phyloP scores from a whole-genome alignment of 2,888 invertebrate species.

The Chironomus tentans region DNA sequence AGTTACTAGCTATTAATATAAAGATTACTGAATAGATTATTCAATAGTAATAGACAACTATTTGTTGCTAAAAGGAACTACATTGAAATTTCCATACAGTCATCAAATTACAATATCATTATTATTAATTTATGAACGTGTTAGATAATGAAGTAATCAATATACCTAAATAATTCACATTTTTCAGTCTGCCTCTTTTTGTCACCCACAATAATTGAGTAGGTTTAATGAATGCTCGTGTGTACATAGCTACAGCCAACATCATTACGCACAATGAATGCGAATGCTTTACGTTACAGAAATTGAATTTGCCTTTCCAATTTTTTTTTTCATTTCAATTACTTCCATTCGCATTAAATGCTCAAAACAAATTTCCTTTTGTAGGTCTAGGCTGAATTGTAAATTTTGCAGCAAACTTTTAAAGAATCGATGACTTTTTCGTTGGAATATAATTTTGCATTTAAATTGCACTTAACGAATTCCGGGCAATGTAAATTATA shows the following conservation, averaged over 20 bases:
- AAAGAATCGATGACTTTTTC: not conserved
- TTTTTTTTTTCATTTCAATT: not conserved
- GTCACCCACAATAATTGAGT: conserved; percentile 27
- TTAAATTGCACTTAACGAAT: not conserved
- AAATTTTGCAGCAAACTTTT: not conserved
- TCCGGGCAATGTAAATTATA: not conserved
- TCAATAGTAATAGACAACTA: no score
- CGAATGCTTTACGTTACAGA: no score
- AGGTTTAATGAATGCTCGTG: not conserved
- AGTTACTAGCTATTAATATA: no score
- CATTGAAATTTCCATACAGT: no score
- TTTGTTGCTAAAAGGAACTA: no score
- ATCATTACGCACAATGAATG: conserved; percentile 8
- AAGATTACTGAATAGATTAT: no score
- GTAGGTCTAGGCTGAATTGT: conserved; percentile 41
- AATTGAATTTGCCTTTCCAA: conserved; percentile 13
- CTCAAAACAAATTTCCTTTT: conserved; percentile 35
- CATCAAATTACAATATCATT: no score
- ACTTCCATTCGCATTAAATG: conserved; percentile 26
- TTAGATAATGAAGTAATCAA: no score
- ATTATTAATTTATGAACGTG: no score
- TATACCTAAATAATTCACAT: not conserved
- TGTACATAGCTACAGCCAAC: not conserved
- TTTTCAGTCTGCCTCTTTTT: conserved; percentile 7
- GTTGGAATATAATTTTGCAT: not conserved